A percentile compares a stretch with the other conserved stretches of the same genome.
Evolutionary conservation across 1,140 invertebrate genomes (phyloP).

Genomic region (Oncopodura yosiiana): DNA sequence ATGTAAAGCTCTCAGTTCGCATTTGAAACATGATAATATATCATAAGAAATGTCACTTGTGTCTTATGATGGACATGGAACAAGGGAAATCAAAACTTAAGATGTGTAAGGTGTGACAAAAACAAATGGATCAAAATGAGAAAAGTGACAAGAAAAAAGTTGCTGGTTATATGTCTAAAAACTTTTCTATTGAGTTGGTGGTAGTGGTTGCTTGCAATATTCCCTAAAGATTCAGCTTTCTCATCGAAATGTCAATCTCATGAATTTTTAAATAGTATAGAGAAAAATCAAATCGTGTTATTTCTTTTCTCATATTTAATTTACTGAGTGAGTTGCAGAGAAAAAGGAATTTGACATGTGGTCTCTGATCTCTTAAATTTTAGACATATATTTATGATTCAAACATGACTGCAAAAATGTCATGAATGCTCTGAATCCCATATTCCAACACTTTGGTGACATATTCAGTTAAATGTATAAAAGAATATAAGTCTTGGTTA

Average conservation of each 20-base stretch:
- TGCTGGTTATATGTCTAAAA: too few species aligned
- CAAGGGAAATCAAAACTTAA: too few species aligned
- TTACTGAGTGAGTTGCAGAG: neutral
- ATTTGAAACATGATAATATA: too few species aligned
- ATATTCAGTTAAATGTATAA: neutral
- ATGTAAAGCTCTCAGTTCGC: too few species aligned
- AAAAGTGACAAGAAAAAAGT: too few species aligned
- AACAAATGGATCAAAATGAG: too few species aligned
- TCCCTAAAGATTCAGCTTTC: constrained; percentile 13
- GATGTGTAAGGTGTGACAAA: too few species aligned
- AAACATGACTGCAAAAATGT: neutral
- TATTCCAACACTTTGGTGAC: neutral
- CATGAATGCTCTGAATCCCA: neutral
- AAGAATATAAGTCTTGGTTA: neutral
- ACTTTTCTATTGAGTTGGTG: too few species aligned
- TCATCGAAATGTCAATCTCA: constrained; percentile 19
- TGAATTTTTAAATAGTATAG: constrained; percentile 26
- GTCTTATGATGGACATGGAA: too few species aligned
- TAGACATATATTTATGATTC: neutral
- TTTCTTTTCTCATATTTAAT: constrained; percentile 10
- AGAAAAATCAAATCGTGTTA: constrained; percentile 14
- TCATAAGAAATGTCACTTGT: too few species aligned
- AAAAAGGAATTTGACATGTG: too few species aligned
- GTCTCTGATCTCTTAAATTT: neutral
- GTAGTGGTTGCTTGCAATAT: neutral